Base-by-base conservation (phyloP, 2,888 invertebrate genomes). In the Dryobotodes eremita region DNA sequence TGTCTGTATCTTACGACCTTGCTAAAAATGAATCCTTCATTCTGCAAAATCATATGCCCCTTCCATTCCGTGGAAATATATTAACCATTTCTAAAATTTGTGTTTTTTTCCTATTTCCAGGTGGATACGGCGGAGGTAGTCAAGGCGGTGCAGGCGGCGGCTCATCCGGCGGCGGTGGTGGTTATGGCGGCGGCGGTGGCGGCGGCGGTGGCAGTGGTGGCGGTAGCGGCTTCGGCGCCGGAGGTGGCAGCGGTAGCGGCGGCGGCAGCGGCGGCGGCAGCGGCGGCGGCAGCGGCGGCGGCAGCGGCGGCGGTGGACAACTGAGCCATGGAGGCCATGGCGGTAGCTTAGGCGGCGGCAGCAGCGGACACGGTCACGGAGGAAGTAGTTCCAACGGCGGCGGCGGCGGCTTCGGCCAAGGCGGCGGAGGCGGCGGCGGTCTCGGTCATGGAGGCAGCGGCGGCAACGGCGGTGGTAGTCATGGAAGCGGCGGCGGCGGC, bases 81-180 rank as follows among this genome's bases (percentile, higher is more conserved):
- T 61, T 46, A 23, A 10, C 17, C 17, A 2, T 57, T 69, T 48
- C 4, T 61, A 15, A 53, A 71, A n/a, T 48, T 31, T n/a, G 5
- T 42, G n/a, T n/a, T 55, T 48, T 42, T 2, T 79, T 69, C 5
- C 3, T 42, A 61, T 62, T 85, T 82, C 8, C 74, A 84, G 86
- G 86, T 10, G 86, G 86, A 20, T 72, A 78, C 59, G 74, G 87
- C 2, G 68, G 31, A 36, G 31, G 31, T 36, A 42, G 75, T 15
- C 68, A 85, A 77, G 86, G 89, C 8, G 85, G 78, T 20, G 80
- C 2, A 36, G 31, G 31, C 3, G 31, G 89, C 15, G 89, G 88
- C 2, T 23, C 20, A 11, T 76, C 83, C 2, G 89, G 90, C 3
- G 86, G 89, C 26, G 84, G 89, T n/a, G n/a, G n/a, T n/a, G n/a